phyloP scores from a whole-genome alignment of 2,113 vertebrate species.

The Limanda limanda region DNA sequence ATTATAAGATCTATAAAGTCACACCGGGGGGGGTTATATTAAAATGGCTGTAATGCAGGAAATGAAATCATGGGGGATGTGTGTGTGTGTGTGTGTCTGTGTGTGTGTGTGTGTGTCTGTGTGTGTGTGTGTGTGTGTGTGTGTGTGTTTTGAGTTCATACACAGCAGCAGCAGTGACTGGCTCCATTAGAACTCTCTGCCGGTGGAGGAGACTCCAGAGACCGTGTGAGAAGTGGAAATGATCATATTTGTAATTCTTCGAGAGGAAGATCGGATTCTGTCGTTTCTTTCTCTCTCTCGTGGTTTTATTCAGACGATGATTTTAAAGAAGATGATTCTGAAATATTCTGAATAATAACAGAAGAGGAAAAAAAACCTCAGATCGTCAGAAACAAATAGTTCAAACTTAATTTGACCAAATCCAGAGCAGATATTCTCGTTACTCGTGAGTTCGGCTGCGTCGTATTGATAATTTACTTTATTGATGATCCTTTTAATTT shows the following conservation, averaged over 20 bases:
- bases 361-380: too few relatives aligned
- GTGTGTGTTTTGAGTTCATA: neutral
- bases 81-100: neutral
- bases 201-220: constrained; percentile 11
- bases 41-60: constrained; percentile 21
- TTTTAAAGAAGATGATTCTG: too few relatives aligned
- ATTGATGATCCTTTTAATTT: too few relatives aligned
- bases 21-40: neutral
- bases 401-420: too few relatives aligned
- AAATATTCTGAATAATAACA: too few relatives aligned
- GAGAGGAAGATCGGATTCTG: neutral
- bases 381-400: too few relatives aligned
- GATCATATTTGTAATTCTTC: constrained; percentile 24
- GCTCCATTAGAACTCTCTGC: constrained; percentile 18
- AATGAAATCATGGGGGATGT: constrained; percentile 16
- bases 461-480: too few relatives aligned
- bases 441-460: too few relatives aligned
- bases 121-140: neutral
- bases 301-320: too few relatives aligned
- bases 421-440: too few relatives aligned
- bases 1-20: neutral
- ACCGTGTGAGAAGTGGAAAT: constrained; percentile 26
- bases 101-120: neutral
- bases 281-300: too few relatives aligned
- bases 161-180: neutral